These are phyloP conservation scores for Hermodice carunculata DNA, from an alignment of 2,888 invertebrate genomes.

Conservation along the genomic window DNA sequence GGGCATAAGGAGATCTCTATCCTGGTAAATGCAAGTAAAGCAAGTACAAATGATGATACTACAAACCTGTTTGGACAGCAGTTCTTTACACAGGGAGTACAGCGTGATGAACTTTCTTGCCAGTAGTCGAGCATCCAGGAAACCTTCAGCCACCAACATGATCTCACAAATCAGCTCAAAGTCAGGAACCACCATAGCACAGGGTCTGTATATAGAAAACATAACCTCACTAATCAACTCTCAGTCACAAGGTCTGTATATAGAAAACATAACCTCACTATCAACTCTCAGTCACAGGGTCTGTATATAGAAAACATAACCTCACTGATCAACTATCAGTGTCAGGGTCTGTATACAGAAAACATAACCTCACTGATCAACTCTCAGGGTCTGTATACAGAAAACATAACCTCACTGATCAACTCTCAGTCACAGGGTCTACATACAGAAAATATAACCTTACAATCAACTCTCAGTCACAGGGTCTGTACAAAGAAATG, in stretches of 20 bases:
- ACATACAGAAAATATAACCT: too few species aligned
- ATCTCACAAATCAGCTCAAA: constrained; percentile 98
- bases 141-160: constrained; percentile 98
- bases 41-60: neutral
- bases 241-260: too few species aligned
- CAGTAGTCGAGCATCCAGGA: constrained; percentile 92
- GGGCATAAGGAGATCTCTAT: neutral
- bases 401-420: neutral
- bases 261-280: too few species aligned
- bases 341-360: too few species aligned
- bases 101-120: constrained; percentile 96
- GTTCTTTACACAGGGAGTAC: constrained; percentile 93
- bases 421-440: too few species aligned
- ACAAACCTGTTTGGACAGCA: constrained; percentile 81
- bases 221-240: neutral
- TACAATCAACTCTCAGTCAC: too few species aligned
- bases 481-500: too few species aligned
- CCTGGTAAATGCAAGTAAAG: neutral
- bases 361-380: constrained; percentile 98
- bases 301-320: too few species aligned
- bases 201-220: constrained; percentile 80
- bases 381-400: constrained; percentile 87
- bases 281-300: too few species aligned
- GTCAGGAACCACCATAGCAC: constrained; percentile 98
- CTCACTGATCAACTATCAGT: too few species aligned